Base-by-base conservation (phyloP, 2,797 vertebrate species). In the Leptodactylus fallax region DNA sequence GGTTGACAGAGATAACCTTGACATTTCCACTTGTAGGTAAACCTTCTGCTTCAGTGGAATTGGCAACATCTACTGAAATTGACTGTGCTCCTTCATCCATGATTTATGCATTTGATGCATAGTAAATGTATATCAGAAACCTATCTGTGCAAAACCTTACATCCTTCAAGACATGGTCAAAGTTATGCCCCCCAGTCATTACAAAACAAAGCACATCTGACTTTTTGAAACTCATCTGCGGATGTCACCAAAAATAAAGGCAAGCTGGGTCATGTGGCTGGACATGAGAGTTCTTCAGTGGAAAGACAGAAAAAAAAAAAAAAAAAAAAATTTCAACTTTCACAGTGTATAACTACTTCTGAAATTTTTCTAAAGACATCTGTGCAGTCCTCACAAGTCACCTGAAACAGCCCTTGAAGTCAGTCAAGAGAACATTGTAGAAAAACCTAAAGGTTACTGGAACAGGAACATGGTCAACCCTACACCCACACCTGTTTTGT, bases 61-160 rank as follows among this genome's bases (percentile, higher is more conserved):
- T 87, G 90, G 92, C 90, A 91, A 88, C 65, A 83, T 86, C 81
- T 88, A 89, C 91, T 85, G 60, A 85, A 90, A 87, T 85, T 81
- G 86, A 90, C 91, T 83, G 76, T 87, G 85, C 90, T 92, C 92
- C 16, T 13, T 91, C 91, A 93, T 93, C 92, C 92, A 92, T 94
- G 90, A 94, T 94, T 96, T 99, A 98, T 99, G 97, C 98, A 98
- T 94, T 60, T 93, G 91, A 93, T 96, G 95, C 97, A 97, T 97
- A 98, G 94, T 96, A 79, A 56, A 95, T 93, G 96, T 95, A 94
- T 94, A 23, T 36, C 81, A 88, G 79, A 76, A 89, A 83, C 63
- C 51, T 82, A 79, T 72, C 36, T 82, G 93, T 63, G 74, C 53
- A 25, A n/a, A 85, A 76, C 49, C 79, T 69, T 81, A 85, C 19